These are phyloP conservation scores for Trissonchulus sp. DNA, from an alignment of 2,888 invertebrate species.

Conservation along the genomic window DNA sequence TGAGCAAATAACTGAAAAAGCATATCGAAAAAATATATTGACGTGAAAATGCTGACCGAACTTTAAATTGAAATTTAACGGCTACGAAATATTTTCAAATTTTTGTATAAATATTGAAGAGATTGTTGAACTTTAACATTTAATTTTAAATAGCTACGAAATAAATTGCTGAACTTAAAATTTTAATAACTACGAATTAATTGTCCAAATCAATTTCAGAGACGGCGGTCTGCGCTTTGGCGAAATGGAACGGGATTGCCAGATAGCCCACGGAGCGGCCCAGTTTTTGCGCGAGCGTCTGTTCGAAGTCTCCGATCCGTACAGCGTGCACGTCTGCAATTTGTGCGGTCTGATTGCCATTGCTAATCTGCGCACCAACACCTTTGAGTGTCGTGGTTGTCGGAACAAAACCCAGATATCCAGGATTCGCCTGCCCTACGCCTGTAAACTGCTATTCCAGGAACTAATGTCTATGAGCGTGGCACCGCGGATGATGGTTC, in stretches of 20 bases:
- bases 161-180: too few species aligned
- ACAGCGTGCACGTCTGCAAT: conserved; percentile 85
- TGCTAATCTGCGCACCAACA: conserved; percentile 93
- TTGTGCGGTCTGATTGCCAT: conserved; percentile 96
- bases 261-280: conserved; percentile 96
- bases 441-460: conserved; percentile 95
- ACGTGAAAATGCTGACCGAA: too few species aligned
- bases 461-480: conserved; percentile 99
- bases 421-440: conserved; percentile 90
- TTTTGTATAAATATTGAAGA: too few species aligned
- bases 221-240: conserved; percentile 99
- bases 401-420: conserved; percentile 99
- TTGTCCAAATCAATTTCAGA: conserved; percentile 54
- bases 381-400: conserved; percentile 94
- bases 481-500: conserved; percentile 84
- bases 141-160: too few species aligned
- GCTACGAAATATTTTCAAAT: too few species aligned
- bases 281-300: conserved; percentile 90
- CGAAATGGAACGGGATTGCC: conserved; percentile 99
- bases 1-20: too few species aligned
- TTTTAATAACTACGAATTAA: neutral
- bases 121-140: too few species aligned
- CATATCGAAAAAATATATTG: too few species aligned
- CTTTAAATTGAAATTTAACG: too few species aligned
- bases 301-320: conserved; percentile 98